Base-by-base conservation (phyloP, 1,140 invertebrate genomes). In the Brachystomella parvula region DNA sequence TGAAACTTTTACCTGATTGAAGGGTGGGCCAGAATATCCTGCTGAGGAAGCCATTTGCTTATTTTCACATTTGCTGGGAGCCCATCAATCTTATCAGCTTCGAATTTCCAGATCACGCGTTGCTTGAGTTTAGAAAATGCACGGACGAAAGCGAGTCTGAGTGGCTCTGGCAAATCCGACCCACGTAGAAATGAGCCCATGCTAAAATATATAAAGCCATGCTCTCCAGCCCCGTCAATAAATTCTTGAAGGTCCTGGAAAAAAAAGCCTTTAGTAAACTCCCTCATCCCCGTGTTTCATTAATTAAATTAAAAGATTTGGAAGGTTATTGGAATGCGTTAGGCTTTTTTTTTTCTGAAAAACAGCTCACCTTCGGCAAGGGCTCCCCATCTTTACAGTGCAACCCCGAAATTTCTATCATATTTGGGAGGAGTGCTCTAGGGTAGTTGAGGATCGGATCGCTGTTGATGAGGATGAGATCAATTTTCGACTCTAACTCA, bases 181-280 rank as follows among this genome's bases (percentile, higher is more conserved):
- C 86, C 85, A 69, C 83, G 82, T 0, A 89, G 86, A 1, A 86
- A 87, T 0, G 88, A 89, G 0, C 88, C 88, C 85, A 90, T 88
- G 2, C 86, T 88, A 1, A 90, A 86, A 75, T 87, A 88, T 26
- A 90, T 83, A 73, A 90, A 89, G 19, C 88, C 88, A 47, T 81
- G 79, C 1, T 83, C 84, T 1, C 84, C 82, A 0, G 81, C 81
- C 2, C 80, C 76, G 35, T 26, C 12, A 28, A 60, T 32, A 29
- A 60, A 60, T 9, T 60, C 58, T 35, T 60, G 9, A 3, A 60
- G 33, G 30, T 60, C 58, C 58, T 60, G 30, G 6, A 30, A 35
- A 60, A 47, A 15, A 15, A 47, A 47, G 15, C 21, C 44, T 15
- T 15, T 15, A 47, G 15, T 21, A 21, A 15, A 15, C 15, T 15